phyloP scores from a whole-genome alignment of 2,888 invertebrate genomes.

The Oasisia sp. region DNA sequence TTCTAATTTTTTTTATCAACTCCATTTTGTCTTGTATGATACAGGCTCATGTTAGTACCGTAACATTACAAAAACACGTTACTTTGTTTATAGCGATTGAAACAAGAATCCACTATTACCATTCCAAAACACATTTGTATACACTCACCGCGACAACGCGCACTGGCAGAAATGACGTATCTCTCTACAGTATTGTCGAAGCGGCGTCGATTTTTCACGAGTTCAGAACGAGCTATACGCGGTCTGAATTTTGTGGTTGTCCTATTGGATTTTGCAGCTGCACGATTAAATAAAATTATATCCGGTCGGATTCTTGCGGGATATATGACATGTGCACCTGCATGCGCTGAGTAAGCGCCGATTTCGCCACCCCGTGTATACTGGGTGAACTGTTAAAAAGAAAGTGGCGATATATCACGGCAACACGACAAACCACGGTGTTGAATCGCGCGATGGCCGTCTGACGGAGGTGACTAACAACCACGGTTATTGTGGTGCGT shows the following conservation, averaged over 20 bases:
- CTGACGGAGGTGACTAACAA: not conserved
- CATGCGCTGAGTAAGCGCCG: not conserved
- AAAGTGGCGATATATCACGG: not conserved
- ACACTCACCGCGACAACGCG: too few species aligned
- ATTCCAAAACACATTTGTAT: too few species aligned
- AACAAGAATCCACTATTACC: too few species aligned
- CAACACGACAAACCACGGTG: not conserved
- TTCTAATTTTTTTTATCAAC: too few species aligned
- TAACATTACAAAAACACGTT: too few species aligned
- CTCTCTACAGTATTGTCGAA: too few species aligned
- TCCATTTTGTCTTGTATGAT: too few species aligned
- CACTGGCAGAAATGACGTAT: too few species aligned
- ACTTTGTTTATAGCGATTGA: too few species aligned
- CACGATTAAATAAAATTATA: constrained; percentile 9
- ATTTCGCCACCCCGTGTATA: not conserved
- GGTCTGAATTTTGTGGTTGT: constrained; percentile 6
- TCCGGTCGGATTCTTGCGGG: not conserved
- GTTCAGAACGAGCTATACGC: not conserved
- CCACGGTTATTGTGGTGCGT: not conserved
- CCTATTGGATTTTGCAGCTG: constrained; percentile 7
- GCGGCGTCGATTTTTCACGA: too few species aligned
- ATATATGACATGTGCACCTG: not conserved
- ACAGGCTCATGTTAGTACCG: too few species aligned
- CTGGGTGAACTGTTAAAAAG: not conserved
- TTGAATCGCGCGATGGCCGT: not conserved